A percentile compares a stretch with the other conserved stretches of the same genome.
These are phyloP conservation scores for Hyposoter didymator DNA, from an alignment of 2,888 invertebrate species.

Conservation along the genomic window DNA sequence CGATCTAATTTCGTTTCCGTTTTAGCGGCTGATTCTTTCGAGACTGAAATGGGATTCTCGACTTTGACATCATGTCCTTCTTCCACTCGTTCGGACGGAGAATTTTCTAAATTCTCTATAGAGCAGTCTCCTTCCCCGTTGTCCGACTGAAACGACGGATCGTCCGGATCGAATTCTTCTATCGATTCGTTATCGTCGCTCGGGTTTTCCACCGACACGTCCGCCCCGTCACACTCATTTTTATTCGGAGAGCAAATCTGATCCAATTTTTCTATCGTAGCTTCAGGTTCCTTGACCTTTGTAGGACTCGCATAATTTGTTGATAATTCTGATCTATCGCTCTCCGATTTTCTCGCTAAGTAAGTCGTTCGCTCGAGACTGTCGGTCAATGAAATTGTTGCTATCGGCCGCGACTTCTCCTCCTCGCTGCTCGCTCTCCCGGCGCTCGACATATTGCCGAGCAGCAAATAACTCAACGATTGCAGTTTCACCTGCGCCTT, in stretches of 20 bases:
- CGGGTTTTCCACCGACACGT: slow-evolving; percentile 32
- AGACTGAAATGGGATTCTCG: not conserved
- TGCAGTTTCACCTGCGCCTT: slow-evolving; percentile 82
- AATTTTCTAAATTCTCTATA: slow-evolving; percentile 44
- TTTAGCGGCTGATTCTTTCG: not conserved
- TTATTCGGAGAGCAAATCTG: not conserved
- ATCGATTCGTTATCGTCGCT: slow-evolving; percentile 79
- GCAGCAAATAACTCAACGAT: slow-evolving; percentile 75
- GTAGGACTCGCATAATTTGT: slow-evolving; percentile 2
- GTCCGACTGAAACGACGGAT: slow-evolving; percentile 75
- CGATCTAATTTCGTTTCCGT: slow-evolving; percentile 1
- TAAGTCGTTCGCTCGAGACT: slow-evolving; percentile 23
- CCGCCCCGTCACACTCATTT: not conserved
- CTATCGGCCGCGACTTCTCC: slow-evolving; percentile 26
- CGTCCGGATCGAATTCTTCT: slow-evolving; percentile 82
- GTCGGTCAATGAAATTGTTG: not conserved
- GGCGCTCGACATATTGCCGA: slow-evolving; percentile 56
- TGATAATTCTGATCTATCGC: slow-evolving; percentile 25
- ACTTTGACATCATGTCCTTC: slow-evolving; percentile 48
- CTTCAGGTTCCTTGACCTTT: not conserved
- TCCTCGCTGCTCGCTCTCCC: slow-evolving; percentile 38
- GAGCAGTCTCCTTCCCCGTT: slow-evolving; percentile 66
- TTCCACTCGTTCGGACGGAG: not conserved
- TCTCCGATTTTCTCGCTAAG: slow-evolving; percentile 42
- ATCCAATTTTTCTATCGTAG: not conserved